Percentiles rank a stretch among this genome's conserved stretches.
Conservation (phyloP, 2,113 vertebrate species). For the Malurus cyaneus region DNA sequence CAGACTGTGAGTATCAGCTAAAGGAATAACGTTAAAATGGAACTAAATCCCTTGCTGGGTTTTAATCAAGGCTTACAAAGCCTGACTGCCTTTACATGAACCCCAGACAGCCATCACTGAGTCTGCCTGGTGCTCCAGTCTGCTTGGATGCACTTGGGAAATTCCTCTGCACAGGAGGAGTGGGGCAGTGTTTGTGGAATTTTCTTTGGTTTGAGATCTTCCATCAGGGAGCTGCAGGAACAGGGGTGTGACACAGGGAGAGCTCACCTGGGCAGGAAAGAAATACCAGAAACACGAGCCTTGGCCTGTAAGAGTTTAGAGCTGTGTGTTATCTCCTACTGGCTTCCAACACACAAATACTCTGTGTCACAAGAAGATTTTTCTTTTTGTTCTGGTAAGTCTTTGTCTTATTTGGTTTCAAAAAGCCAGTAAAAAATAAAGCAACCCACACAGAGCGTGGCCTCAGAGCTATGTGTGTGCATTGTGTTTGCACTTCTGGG, state of each 20-base stretch:
- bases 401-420: neutral
- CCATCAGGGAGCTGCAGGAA: neutral
- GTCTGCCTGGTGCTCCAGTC: fast-evolving
- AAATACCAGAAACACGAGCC: neutral
- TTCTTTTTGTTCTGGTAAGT: neutral
- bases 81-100: neutral
- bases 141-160: neutral
- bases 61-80: neutral
- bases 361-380: fast-evolving
- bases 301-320: neutral
- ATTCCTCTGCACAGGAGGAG: neutral
- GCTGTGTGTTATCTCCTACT: neutral
- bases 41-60: neutral
- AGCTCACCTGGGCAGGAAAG: neutral
- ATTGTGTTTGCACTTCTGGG: neutral
- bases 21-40: neutral
- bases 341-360: no score
- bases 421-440: neutral
- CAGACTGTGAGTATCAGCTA: neutral
- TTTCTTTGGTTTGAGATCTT: neutral
- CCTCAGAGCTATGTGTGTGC: neutral
- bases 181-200: neutral
- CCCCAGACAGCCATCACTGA: fast-evolving
- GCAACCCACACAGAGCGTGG: neutral
- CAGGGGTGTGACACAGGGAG: neutral